These are phyloP conservation scores for Agrotis puta DNA, from an alignment of 2,888 invertebrate species.

Conservation along the genomic window DNA sequence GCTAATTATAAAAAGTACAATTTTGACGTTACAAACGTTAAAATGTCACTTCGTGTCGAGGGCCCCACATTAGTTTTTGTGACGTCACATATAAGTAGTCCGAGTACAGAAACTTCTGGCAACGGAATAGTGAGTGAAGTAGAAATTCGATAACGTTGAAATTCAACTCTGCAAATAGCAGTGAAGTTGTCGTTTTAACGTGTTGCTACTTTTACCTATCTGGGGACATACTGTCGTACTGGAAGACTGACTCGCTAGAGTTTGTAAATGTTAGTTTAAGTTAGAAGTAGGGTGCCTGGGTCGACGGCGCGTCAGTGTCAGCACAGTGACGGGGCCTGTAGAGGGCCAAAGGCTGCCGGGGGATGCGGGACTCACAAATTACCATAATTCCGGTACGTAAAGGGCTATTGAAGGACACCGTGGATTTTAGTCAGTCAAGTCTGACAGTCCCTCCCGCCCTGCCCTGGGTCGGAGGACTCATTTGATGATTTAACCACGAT, in stretches of 20 bases:
- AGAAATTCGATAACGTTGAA: slow-evolving; percentile 81
- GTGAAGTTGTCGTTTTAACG: slow-evolving; percentile 72
- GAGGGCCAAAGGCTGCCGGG: too few species aligned
- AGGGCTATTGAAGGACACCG: too few species aligned
- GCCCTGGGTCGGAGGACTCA: too few species aligned
- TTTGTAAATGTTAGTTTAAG: neutral
- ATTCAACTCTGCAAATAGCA: slow-evolving; percentile 76
- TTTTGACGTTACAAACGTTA: slow-evolving; percentile 5
- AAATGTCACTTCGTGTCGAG: neutral
- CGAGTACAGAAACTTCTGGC: slow-evolving; percentile 45
- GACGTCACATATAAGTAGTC: slow-evolving; percentile 42
- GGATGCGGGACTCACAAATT: too few species aligned
- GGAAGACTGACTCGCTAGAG: slow-evolving; percentile 1
- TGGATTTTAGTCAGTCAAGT: too few species aligned
- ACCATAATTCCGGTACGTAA: too few species aligned
- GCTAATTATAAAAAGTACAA: slow-evolving; percentile 12
- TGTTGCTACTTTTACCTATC: slow-evolving; percentile 60
- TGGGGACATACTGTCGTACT: slow-evolving; percentile 56
- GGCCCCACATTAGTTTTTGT: slow-evolving; percentile 30
- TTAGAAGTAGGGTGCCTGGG: neutral
- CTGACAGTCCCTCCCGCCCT: too few species aligned
- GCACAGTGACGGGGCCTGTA: too few species aligned
- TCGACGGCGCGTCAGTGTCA: too few species aligned
- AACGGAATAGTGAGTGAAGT: slow-evolving; percentile 78
- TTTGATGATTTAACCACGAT: too few species aligned